These are phyloP conservation scores for Falco novaeseelandiae DNA, from an alignment of 2,797 vertebrate genomes.

Conservation along the genomic window DNA sequence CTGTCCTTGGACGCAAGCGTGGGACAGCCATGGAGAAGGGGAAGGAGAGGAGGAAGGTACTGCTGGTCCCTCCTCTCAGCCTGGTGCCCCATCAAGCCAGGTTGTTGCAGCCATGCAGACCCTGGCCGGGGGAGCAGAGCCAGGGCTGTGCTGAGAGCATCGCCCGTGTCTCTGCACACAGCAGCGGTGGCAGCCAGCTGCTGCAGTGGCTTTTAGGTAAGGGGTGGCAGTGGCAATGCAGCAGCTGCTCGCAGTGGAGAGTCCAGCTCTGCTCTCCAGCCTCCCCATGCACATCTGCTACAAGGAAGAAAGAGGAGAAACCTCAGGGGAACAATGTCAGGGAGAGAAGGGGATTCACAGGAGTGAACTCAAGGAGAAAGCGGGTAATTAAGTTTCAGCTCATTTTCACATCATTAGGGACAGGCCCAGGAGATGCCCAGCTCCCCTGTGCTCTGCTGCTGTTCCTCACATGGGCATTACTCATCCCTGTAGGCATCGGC, in stretches of 20 bases:
- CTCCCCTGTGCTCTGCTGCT: neutral
- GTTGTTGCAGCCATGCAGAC: neutral
- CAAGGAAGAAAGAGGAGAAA: neutral
- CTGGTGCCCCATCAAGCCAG: accelerated
- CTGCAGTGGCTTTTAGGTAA: neutral
- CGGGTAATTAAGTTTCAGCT: neutral
- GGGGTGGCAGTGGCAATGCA: neutral
- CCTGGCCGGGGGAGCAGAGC: neutral
- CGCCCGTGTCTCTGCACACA: accelerated
- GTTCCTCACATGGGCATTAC: neutral
- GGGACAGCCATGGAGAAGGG: neutral
- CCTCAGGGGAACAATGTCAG: accelerated
- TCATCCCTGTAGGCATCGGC: neutral
- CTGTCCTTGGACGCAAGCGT: neutral
- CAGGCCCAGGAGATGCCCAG: neutral
- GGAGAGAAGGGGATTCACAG: neutral
- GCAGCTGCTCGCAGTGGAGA: accelerated
- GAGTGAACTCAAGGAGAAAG: neutral
- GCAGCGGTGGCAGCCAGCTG: accelerated
- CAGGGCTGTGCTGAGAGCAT: neutral
- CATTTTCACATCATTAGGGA: neutral
- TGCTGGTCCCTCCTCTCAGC: neutral
- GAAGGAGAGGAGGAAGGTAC: neutral
- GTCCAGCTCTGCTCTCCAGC: accelerated
- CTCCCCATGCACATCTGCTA: accelerated